Evolutionary conservation across 2,113 vertebrate species (phyloP).

Genomic region (Brienomyrus longianalis): DNA sequence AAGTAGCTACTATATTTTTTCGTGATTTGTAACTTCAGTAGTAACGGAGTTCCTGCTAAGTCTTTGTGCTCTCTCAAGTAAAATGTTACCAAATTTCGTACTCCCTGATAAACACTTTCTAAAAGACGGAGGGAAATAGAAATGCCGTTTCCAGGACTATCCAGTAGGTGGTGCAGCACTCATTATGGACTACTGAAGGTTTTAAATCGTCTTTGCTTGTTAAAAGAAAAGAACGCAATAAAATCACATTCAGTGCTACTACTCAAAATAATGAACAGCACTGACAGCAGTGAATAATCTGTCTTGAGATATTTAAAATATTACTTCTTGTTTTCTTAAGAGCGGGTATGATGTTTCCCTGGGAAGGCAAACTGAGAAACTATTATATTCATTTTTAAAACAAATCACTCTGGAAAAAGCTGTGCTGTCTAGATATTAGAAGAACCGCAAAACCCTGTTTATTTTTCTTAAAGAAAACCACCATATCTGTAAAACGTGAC

Average conservation of each 20-base stretch:
- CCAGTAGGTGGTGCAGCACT: conserved; percentile 1
- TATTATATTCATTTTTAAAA: neutral
- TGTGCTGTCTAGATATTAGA: neutral
- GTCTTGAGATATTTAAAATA: neutral
- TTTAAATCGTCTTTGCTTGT: neutral
- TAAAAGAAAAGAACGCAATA: neutral
- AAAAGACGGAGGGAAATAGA: neutral
- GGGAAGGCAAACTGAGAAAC: neutral
- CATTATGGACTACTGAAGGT: neutral
- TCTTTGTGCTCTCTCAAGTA: neutral
- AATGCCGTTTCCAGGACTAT: neutral
- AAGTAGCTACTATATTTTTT: neutral
- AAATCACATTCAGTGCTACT: neutral
- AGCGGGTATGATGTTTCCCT: neutral
- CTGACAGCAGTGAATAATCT: neutral
- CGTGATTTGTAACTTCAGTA: neutral
- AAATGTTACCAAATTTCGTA: neutral
- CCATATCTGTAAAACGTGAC: neutral
- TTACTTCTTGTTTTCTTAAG: neutral
- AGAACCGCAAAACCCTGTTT: neutral
- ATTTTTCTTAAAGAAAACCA: neutral
- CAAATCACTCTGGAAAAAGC: neutral
- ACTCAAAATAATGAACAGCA: neutral
- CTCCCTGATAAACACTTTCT: neutral
- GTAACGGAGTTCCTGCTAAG: neutral